These are phyloP conservation scores for Megalonaias nervosa DNA, from an alignment of 1,140 invertebrate genomes.

Conservation along the genomic window DNA sequence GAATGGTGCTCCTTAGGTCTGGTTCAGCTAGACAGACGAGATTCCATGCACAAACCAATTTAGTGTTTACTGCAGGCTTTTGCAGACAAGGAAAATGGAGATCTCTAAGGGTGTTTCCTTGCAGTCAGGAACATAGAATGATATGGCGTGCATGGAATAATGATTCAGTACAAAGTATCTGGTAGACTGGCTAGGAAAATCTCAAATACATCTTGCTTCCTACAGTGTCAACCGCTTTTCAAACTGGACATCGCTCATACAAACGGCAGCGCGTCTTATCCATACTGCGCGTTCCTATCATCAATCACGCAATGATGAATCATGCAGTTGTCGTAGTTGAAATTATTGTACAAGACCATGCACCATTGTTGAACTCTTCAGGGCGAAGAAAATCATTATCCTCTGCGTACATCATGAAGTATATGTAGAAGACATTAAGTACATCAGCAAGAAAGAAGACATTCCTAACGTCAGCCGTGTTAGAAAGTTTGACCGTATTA, in stretches of 20 bases:
- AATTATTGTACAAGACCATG: background rate
- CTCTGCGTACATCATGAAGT: background rate
- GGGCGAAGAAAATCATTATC: slow-evolving; percentile 2
- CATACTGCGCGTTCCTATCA: background rate
- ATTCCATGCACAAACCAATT: too few species aligned
- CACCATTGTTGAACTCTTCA: background rate
- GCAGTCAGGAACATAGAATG: too few species aligned
- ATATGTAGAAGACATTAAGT: background rate
- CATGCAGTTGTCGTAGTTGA: background rate
- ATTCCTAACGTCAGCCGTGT: background rate
- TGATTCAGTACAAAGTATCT: too few species aligned
- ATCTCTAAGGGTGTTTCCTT: too few species aligned
- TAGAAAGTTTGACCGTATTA: background rate
- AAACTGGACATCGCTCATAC: background rate
- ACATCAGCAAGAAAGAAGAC: background rate
- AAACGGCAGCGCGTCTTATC: background rate
- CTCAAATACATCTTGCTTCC: background rate
- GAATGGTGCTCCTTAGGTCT: too few species aligned
- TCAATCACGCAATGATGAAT: background rate
- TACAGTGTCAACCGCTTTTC: slow-evolving; percentile 9
- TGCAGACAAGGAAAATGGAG: too few species aligned
- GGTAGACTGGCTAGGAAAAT: too few species aligned
- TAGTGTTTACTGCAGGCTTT: too few species aligned
- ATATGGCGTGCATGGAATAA: too few species aligned
- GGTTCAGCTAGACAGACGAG: too few species aligned